Evolutionary conservation across 2,888 invertebrate species (phyloP), one percentile per base, ranked within the genome.

Genomic region (Sesamia inferens): DNA sequence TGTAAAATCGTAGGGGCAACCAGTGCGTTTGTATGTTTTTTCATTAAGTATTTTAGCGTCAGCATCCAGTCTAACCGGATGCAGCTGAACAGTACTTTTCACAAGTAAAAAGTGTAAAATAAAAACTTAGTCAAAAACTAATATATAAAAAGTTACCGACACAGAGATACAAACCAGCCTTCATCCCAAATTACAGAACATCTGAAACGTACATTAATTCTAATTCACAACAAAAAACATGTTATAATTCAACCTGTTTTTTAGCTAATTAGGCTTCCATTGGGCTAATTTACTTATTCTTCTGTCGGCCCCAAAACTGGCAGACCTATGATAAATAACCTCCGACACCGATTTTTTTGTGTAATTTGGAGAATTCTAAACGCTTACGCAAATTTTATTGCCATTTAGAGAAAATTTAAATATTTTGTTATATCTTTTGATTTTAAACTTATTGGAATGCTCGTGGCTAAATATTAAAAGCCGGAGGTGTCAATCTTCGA

Each of bases 201-300:
- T 57, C 48, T 31, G n/a, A 67, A 73, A 39, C 54, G 48, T 48
- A 31, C 81, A 74, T 83, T 81, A 69, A 78, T 83, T 76, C n/a
- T 74, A 72, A 85, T 55, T 67, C 58, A n/a, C 74, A 71, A 74
- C 72, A 74, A 74, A 82, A 79, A 79, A n/a, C 79, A 71, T 24
- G 68, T 71, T 79, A 69, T 62, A 74, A 79, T 83, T 66, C 57
- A 66, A 76, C 68, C 78, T 81, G 76, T 48, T 82, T 81, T 71
- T 22, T 14, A 57, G 42, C 54, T 69, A 86, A 82, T 85, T 86
- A 84, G 61, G 24, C 55, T 51, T 39, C 22, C 22, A 65, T 48
- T 54, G 54, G 44, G 62, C 61, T 54, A 78, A 83, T 83, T 85
- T 82, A 42, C 66, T 55, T 68, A 76, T 83, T 81, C 69, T 83